Conservation (phyloP, 1,140 invertebrate genomes). For the Hyposmocoma kahamanoa region DNA sequence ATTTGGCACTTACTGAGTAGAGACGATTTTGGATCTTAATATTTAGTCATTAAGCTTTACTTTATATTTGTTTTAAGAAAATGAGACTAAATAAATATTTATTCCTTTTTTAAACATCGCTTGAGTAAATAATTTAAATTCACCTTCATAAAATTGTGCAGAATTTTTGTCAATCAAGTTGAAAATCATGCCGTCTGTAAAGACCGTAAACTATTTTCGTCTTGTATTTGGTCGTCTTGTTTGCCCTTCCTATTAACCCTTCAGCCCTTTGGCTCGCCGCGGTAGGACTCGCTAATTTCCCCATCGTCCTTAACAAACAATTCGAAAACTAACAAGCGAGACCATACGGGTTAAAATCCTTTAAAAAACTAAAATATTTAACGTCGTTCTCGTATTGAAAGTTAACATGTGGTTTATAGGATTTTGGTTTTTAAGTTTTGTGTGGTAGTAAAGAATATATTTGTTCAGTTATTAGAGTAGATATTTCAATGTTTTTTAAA, state of each 20-base stretch:
- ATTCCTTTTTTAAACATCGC: no score
- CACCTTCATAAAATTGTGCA: no score
- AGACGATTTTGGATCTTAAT: no score
- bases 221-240: no score
- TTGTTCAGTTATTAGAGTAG: not conserved
- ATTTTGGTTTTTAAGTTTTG: not conserved
- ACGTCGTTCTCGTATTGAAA: no score
- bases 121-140: no score
- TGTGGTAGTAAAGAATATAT: not conserved
- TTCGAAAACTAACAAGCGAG: not conserved
- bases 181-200: not conserved
- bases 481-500: constrained; percentile 3
- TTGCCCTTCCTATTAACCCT: not conserved
- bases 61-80: no score
- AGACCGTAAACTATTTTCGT: not conserved
- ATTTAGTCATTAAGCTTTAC: no score
- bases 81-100: no score
- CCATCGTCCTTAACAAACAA: not conserved
- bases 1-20: no score
- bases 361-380: no score
- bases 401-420: not conserved
- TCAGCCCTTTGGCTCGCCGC: not conserved
- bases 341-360: not conserved
- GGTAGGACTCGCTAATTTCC: not conserved
- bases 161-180: no score